phyloP scores from a whole-genome alignment of 2,113 vertebrate species.

The Oplegnathus fasciatus region DNA sequence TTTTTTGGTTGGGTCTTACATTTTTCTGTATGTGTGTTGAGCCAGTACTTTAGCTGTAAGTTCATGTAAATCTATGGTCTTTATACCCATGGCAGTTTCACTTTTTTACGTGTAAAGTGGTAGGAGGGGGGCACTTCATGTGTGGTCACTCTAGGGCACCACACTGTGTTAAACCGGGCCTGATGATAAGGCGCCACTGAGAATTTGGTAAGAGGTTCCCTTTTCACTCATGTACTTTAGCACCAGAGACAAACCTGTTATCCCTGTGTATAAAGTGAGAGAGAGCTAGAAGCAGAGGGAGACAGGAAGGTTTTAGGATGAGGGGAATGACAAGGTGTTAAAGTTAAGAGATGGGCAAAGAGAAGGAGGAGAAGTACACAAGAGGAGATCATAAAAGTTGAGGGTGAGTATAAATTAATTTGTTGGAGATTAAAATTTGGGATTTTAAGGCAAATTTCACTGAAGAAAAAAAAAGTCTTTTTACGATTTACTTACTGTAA shows the following conservation, averaged over 20 bases:
- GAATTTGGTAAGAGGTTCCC: slow-evolving; percentile 19
- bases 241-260: slow-evolving; percentile 1
- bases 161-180: too few species aligned
- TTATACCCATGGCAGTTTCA: too few species aligned
- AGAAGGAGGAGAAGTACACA: not conserved
- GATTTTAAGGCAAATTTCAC: too few species aligned
- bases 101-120: too few species aligned
- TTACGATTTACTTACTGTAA: too few species aligned
- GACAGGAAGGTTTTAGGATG: not conserved
- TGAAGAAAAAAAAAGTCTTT: too few species aligned
- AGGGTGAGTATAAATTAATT: not conserved
- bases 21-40: too few species aligned
- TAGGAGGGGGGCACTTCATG: too few species aligned
- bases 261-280: slow-evolving; percentile 1
- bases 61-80: too few species aligned
- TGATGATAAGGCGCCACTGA: slow-evolving; percentile 30
- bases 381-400: not conserved
- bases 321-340: not conserved
- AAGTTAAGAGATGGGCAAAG: not conserved
- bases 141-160: too few species aligned
- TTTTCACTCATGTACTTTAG: slow-evolving; percentile 10
- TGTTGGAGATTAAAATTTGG: not conserved
- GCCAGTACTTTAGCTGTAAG: too few species aligned
- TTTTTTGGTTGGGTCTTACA: too few species aligned
- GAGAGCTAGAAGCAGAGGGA: slow-evolving; percentile 3